These are phyloP conservation scores for Amiota minor DNA, from an alignment of 2,888 invertebrate species.

Conservation along the genomic window DNA sequence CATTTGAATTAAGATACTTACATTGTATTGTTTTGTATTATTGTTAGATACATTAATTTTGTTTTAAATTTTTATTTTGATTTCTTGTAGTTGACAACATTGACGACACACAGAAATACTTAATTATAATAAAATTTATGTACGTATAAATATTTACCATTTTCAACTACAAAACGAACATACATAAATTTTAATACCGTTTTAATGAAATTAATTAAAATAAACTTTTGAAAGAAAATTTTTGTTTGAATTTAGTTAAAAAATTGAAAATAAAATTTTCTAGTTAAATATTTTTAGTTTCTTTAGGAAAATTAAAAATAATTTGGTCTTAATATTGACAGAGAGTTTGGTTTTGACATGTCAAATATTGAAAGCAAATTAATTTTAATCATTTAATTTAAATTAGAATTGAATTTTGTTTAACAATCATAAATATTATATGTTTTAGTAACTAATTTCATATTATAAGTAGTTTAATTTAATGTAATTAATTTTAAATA, in stretches of 20 bases:
- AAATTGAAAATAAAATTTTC: slow-evolving; percentile 21
- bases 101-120: neutral
- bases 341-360: too few relatives aligned
- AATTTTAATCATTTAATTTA: too few relatives aligned
- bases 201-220: slow-evolving; percentile 4
- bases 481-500: neutral
- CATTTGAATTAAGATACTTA: slow-evolving; percentile 19
- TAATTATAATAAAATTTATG: too few relatives aligned
- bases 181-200: too few relatives aligned
- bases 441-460: neutral
- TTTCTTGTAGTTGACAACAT: slow-evolving; percentile 46
- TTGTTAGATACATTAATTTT: slow-evolving; percentile 4
- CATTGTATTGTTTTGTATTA: slow-evolving; percentile 38
- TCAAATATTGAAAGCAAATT: too few relatives aligned
- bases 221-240: slow-evolving; percentile 6
- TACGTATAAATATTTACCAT: too few relatives aligned
- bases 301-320: neutral
- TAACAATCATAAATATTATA: neutral
- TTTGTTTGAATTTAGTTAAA: neutral
- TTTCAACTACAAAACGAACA: too few relatives aligned
- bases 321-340: slow-evolving; percentile 8
- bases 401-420: too few relatives aligned
- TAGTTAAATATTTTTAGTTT: neutral
- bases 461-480: neutral
- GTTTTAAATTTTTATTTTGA: slow-evolving; percentile 32